A percentile compares a stretch with the other conserved stretches of the same genome.
Conservation (phyloP, 2,113 vertebrate species). For the Dolichotis patagonum region DNA sequence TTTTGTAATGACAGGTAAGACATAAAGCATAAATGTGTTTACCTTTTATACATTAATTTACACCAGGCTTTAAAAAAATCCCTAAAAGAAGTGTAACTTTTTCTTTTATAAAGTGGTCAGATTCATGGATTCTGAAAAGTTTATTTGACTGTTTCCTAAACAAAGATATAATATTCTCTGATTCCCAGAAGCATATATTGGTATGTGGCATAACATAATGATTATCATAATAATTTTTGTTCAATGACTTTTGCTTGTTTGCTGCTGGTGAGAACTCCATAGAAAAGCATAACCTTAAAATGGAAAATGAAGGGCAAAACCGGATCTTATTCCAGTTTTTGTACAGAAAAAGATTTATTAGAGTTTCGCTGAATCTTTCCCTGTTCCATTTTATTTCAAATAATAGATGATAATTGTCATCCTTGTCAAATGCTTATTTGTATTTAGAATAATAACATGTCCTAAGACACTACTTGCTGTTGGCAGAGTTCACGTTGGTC, state of each 20-base stretch:
- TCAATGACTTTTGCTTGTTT: slow-evolving; percentile 16
- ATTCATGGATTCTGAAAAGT: slow-evolving; percentile 13
- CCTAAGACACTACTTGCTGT: not conserved
- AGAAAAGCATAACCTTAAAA: not conserved
- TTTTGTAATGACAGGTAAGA: not conserved
- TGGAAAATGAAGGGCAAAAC: not conserved
- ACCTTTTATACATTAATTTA: slow-evolving; percentile 32
- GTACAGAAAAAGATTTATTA: slow-evolving; percentile 33
- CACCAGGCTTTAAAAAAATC: not conserved
- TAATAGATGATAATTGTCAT: not conserved
- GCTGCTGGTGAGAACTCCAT: not conserved
- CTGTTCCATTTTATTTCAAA: not conserved
- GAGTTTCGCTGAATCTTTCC: not conserved
- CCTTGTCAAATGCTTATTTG: not conserved
- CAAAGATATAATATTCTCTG: slow-evolving; percentile 30
- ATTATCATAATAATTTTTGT: slow-evolving; percentile 12
- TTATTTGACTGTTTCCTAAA: slow-evolving; percentile 28
- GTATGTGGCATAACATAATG: not conserved
- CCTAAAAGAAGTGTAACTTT: not conserved
- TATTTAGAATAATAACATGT: not conserved
- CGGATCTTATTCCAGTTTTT: not conserved
- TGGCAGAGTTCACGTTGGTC: not conserved
- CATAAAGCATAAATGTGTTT: not conserved
- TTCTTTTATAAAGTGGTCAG: not conserved
- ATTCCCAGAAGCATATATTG: not conserved